Percentiles rank a stretch among this genome's conserved stretches.
Conservation (phyloP, 2,113 vertebrate genomes). For the Elephantulus edwardii region DNA sequence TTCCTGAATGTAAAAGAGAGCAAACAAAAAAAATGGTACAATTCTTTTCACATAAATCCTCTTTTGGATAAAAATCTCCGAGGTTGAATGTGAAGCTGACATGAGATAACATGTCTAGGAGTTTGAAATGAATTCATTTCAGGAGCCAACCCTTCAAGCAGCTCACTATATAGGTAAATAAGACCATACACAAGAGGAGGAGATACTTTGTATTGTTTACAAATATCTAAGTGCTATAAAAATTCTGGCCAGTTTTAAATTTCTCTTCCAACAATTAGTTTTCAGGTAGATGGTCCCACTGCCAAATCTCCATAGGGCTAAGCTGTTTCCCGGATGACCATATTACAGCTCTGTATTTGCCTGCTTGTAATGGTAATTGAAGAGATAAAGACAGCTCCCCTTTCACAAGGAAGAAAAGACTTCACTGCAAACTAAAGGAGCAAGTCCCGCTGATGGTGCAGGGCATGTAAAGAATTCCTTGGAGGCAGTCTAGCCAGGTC, state of each 20-base stretch:
- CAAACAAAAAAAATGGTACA: conserved; percentile 29
- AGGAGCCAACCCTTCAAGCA: conserved; percentile 10
- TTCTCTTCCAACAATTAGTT: conserved; percentile 57
- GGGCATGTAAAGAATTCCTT: conserved; percentile 62
- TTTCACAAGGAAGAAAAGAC: conserved; percentile 69
- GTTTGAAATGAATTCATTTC: conserved; percentile 62
- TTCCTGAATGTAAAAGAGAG: conserved; percentile 4
- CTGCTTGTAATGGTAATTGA: conserved; percentile 73
- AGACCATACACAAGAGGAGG: not conserved
- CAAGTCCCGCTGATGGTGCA: conserved; percentile 35
- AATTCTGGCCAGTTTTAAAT: conserved; percentile 63
- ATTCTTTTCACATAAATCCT: conserved; percentile 16
- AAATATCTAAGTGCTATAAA: conserved; percentile 61
- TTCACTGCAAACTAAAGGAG: conserved; percentile 55
- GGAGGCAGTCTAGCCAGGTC: conserved; percentile 30
- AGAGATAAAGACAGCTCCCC: conserved; percentile 66
- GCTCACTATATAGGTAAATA: not conserved
- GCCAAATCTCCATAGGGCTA: not conserved
- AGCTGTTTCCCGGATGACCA: conserved; percentile 19
- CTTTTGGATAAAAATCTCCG: conserved; percentile 50
- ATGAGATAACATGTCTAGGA: conserved; percentile 40
- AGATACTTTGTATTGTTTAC: conserved; percentile 40
- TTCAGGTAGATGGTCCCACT: conserved; percentile 58
- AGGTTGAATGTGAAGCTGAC: conserved; percentile 47
- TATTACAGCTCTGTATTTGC: conserved; percentile 51